Percentiles rank a stretch among this genome's conserved stretches.
These are phyloP conservation scores for Antigone vipio DNA, from an alignment of 2,113 vertebrate genomes.

Conservation along the genomic window DNA sequence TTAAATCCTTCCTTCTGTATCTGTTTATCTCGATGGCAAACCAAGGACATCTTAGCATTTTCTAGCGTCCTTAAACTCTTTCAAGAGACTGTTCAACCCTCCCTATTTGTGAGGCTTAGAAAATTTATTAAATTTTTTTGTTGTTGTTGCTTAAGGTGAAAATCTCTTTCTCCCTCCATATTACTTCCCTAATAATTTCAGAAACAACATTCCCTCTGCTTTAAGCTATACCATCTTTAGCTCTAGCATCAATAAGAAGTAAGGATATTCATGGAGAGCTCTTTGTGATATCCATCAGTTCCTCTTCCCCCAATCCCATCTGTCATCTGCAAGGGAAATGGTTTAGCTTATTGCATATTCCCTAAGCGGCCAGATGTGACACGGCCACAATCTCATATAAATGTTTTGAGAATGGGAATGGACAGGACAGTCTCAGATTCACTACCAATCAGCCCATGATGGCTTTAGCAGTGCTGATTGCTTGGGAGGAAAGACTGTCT, in stretches of 20 bases:
- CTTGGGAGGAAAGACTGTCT: background rate
- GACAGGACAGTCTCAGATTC: background rate
- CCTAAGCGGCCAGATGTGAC: conserved; percentile 9
- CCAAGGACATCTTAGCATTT: background rate
- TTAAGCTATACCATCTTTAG: background rate
- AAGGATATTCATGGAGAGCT: background rate
- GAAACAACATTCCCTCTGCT: background rate
- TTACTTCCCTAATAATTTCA: background rate
- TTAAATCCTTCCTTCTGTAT: background rate
- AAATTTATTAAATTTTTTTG: accelerated
- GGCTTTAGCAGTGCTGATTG: background rate
- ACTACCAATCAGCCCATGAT: background rate
- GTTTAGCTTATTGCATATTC: background rate
- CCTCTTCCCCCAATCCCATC: background rate
- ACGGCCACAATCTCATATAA: background rate
- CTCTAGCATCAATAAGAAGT: background rate
- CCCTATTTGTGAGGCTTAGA: background rate
- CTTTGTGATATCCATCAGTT: background rate
- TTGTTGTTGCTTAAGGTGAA: background rate
- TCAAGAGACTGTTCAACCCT: background rate
- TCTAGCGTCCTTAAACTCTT: background rate
- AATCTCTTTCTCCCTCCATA: background rate
- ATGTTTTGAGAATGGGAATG: background rate
- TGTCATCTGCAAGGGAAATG: background rate
- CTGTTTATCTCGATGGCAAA: background rate